phyloP scores from a whole-genome alignment of 2,797 vertebrate species.

The Anabas testudineus region DNA sequence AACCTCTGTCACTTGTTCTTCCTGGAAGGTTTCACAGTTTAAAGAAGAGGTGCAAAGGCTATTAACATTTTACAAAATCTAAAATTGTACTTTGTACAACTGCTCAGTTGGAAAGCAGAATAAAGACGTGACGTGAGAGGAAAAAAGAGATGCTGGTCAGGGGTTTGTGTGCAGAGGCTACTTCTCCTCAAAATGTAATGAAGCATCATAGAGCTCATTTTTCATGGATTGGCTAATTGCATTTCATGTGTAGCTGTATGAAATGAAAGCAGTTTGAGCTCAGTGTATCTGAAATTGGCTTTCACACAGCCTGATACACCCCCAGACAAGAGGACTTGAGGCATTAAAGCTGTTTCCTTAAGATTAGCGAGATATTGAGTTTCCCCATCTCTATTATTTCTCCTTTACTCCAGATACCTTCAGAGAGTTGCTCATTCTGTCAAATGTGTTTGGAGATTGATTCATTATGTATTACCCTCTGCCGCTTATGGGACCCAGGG shows the following conservation, averaged over 20 bases:
- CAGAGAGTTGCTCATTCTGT: constrained; percentile 46
- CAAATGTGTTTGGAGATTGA: constrained; percentile 47
- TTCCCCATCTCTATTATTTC: constrained; percentile 39
- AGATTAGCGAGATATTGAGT: constrained; percentile 43
- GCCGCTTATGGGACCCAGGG: constrained; percentile 26
- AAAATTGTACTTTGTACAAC: not conserved
- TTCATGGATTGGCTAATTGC: constrained; percentile 52
- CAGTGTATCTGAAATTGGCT: constrained; percentile 33
- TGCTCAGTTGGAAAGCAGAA: not conserved
- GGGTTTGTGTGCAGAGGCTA: not conserved
- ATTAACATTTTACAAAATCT: not conserved
- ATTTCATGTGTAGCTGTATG: constrained; percentile 38
- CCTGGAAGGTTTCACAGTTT: constrained; percentile 1
- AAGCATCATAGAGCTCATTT: constrained; percentile 40
- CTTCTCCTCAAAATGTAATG: constrained; percentile 49
- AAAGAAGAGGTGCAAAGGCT: not conserved
- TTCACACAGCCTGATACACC: constrained; percentile 12
- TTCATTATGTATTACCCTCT: constrained; percentile 50
- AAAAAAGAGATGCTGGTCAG: not conserved
- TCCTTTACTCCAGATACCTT: constrained; percentile 24
- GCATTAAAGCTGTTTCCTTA: constrained; percentile 46
- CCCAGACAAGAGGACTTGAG: constrained; percentile 24
- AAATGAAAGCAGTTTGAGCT: constrained; percentile 55
- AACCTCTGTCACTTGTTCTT: constrained; percentile 25
- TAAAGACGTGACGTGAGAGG: not conserved